Conservation (phyloP, 2,797 vertebrate species). For the Dermochelys coriacea region DNA sequence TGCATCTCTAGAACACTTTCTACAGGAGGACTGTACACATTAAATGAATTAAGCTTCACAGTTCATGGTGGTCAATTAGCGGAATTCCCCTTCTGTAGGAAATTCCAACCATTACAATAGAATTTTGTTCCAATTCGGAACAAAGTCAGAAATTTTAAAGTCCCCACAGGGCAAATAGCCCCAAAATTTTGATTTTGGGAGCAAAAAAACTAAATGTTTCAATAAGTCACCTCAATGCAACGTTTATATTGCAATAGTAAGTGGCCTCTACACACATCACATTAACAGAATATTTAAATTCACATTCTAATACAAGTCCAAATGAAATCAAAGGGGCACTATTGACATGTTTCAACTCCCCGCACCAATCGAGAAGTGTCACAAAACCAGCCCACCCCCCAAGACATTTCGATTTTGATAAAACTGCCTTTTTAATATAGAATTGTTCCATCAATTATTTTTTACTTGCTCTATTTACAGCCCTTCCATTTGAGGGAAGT, state of each 20-base stretch:
- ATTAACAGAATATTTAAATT: background rate
- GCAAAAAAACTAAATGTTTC: background rate
- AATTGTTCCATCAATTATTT: background rate
- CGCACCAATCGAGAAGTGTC: background rate
- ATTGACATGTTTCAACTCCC: background rate
- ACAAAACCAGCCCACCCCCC: background rate
- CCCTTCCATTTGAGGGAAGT: fast-evolving
- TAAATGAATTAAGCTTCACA: background rate
- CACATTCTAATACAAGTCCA: background rate
- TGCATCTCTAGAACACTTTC: background rate
- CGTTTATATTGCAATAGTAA: background rate
- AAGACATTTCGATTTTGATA: background rate
- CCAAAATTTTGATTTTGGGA: background rate
- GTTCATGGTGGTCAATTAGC: background rate
- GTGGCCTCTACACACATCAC: background rate
- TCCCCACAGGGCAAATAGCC: background rate
- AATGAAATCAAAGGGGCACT: background rate
- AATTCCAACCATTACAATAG: background rate
- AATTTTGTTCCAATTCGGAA: background rate
- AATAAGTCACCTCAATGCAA: background rate
- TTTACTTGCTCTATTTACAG: background rate
- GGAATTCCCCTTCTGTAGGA: conserved; percentile 1
- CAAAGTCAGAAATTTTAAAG: background rate
- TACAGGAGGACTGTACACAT: background rate
- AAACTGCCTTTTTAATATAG: fast-evolving